Conservation (phyloP, 2,113 vertebrate genomes). For the Caloenas nicobarica region DNA sequence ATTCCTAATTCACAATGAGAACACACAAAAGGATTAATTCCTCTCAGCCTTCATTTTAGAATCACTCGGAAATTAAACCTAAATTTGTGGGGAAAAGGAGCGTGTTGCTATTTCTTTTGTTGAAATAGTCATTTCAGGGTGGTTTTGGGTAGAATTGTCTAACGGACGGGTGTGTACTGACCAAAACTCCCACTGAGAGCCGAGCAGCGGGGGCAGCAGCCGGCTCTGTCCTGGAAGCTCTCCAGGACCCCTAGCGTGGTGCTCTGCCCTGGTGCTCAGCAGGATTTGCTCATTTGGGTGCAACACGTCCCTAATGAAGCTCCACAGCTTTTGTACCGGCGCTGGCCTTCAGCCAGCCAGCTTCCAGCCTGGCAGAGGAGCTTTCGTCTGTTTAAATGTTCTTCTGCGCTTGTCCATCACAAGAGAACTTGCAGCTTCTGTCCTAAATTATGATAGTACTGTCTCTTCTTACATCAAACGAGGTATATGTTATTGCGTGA, state of each 20-base stretch:
- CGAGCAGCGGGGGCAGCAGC: not conserved
- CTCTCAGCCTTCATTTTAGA: not conserved
- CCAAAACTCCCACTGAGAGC: not conserved
- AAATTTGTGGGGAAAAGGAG: not conserved
- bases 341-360: not conserved
- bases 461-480: not conserved
- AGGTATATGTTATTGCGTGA: not conserved
- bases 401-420: not conserved
- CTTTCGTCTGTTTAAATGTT: not conserved
- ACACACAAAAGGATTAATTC: not conserved
- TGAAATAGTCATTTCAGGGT: not conserved
- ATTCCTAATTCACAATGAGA: not conserved
- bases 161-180: fast-evolving
- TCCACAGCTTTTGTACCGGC: not conserved
- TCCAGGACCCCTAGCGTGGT: not conserved
- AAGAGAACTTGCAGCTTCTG: not conserved
- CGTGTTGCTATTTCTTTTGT: not conserved
- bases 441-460: not conserved
- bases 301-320: not conserved
- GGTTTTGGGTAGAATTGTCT: not conserved
- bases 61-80: not conserved
- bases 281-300: not conserved
- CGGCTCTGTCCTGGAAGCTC: not conserved
- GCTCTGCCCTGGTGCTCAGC: not conserved
- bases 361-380: not conserved